Percentiles rank a stretch among this genome's conserved stretches.
Conservation (phyloP, 2,797 vertebrate species). For the Danio albolineatus region DNA sequence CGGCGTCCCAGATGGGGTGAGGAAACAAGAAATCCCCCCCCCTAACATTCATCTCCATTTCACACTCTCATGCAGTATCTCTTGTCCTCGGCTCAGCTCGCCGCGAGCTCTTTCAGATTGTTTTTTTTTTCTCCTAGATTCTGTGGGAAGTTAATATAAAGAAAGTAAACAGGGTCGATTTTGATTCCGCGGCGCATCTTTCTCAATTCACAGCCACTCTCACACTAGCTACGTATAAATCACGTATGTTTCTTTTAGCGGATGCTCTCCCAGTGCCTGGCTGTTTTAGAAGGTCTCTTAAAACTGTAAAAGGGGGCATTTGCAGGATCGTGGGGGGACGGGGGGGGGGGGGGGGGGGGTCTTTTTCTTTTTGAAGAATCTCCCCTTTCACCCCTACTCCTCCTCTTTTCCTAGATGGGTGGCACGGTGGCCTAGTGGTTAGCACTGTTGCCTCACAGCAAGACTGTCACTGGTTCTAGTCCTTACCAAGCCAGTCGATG, state of each 20-base stretch:
- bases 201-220: not conserved
- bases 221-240: not conserved
- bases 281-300: conserved; percentile 1
- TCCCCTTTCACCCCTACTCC: no score
- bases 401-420: no score
- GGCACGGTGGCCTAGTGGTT: no score
- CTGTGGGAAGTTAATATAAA: not conserved
- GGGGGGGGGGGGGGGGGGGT: no score
- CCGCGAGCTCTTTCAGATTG: not conserved
- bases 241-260: not conserved
- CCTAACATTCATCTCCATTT: conserved; percentile 33
- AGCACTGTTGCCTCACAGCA: no score
- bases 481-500: no score
- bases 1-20: not conserved
- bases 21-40: conserved; percentile 6
- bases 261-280: not conserved
- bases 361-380: no score
- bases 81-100: not conserved
- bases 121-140: not conserved
- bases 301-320: not conserved
- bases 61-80: conserved; percentile 29
- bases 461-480: no score
- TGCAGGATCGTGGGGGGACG: no score
- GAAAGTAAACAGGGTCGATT: not conserved
- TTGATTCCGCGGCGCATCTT: not conserved